Evolutionary conservation across 2,797 vertebrate genomes (phyloP).

Genomic region (Serranus cabrilla): DNA sequence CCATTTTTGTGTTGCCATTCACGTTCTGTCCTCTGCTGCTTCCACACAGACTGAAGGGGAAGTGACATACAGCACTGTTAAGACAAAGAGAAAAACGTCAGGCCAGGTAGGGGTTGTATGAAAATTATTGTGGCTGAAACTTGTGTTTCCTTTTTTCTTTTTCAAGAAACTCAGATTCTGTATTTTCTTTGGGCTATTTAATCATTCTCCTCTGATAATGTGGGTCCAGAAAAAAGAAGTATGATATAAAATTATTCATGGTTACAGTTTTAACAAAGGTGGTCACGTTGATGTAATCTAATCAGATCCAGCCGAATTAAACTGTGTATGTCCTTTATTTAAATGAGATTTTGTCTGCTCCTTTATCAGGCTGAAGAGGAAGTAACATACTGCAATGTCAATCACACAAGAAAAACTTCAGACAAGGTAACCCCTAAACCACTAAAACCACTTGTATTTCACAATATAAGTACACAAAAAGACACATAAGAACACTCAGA

Average conservation of each 20-base stretch:
- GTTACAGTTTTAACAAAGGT: neutral
- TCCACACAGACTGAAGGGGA: neutral
- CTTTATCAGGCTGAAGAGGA: constrained; percentile 6
- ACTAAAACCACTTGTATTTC: neutral
- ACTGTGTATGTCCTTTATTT: neutral
- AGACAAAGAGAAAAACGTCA: too few species aligned
- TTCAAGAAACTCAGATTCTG: too few species aligned
- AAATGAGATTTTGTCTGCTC: neutral
- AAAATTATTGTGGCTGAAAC: neutral
- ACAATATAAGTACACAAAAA: neutral
- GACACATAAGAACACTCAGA: neutral
- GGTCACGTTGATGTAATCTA: neutral
- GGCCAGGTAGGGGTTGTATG: too few species aligned
- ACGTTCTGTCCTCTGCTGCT: neutral
- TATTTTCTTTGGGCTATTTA: neutral
- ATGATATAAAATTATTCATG: neutral
- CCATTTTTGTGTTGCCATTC: neutral
- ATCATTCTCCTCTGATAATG: neutral
- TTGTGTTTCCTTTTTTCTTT: neutral
- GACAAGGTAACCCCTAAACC: constrained; percentile 2
- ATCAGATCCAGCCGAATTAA: neutral
- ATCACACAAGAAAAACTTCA: neutral
- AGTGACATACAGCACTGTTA: neutral
- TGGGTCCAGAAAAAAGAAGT: neutral
- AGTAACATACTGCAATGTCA: neutral